A percentile compares a stretch with the other conserved stretches of the same genome.
phyloP scores from a whole-genome alignment of 2,797 vertebrate genomes.

The Tinamus major region DNA sequence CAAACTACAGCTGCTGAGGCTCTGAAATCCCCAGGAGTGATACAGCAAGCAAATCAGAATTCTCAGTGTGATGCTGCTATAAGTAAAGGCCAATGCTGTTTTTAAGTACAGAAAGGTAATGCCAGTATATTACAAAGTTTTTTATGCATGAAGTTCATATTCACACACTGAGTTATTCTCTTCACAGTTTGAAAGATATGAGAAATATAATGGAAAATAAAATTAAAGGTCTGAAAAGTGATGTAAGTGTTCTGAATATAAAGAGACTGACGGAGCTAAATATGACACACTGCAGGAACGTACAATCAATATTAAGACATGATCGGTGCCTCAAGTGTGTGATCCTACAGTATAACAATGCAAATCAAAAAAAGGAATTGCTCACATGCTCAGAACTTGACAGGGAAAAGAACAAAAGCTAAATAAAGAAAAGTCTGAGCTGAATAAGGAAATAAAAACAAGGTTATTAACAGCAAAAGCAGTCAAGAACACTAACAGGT shows the following conservation, averaged over 20 bases:
- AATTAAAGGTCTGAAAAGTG: background rate
- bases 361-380: background rate
- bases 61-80: background rate
- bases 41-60: background rate
- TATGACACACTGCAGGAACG: background rate
- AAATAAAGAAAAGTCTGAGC: background rate
- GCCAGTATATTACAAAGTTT: background rate
- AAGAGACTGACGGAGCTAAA: background rate
- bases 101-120: background rate
- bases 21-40: background rate
- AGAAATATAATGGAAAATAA: background rate
- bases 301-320: background rate
- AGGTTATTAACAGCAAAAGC: background rate
- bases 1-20: background rate
- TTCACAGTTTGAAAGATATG: background rate
- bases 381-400: background rate
- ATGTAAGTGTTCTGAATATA: background rate
- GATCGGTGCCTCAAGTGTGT: accelerated
- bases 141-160: background rate
- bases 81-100: background rate
- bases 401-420: background rate
- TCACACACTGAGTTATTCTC: background rate
- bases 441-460: background rate
- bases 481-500: background rate
- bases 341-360: background rate